Conservation (phyloP, 1,140 invertebrate genomes). For the Xylocopa sonorina region DNA sequence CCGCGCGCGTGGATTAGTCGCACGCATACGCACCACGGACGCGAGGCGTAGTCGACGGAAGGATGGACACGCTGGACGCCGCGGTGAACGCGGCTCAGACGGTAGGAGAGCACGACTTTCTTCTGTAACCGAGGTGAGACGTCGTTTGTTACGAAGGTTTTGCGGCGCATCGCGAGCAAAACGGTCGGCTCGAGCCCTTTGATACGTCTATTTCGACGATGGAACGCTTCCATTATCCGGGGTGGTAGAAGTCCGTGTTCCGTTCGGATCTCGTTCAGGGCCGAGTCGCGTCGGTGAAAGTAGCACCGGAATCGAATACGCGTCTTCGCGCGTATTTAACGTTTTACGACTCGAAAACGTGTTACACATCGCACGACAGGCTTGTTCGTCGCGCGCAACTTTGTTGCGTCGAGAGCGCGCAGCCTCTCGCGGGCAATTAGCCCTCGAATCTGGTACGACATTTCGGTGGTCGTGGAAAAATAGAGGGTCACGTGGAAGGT, state of each 20-base stretch:
- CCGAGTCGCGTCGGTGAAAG: conserved; percentile 22
- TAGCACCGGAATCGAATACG: not conserved
- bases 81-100: conserved; percentile 56
- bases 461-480: conserved; percentile 28
- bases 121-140: conserved; percentile 50
- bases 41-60: not conserved
- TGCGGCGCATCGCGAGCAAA: conserved; percentile 35
- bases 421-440: conserved; percentile 49
- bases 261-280: too few species aligned
- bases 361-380: not conserved
- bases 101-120: conserved; percentile 51
- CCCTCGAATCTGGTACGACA: conserved; percentile 33
- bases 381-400: not conserved
- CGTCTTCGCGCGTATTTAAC: conserved; percentile 25
- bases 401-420: conserved; percentile 34
- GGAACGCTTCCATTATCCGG: conserved; percentile 40
- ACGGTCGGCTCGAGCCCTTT: conserved; percentile 46
- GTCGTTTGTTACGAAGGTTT: conserved; percentile 54
- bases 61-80: conserved; percentile 42
- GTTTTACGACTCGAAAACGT: conserved; percentile 4
- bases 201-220: conserved; percentile 41
- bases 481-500: not conserved
- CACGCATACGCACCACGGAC: not conserved
- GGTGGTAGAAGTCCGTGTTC: conserved; percentile 1
- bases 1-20: conserved; percentile 1